Evolutionary conservation across 1,140 invertebrate genomes (phyloP).

Genomic region (Latrodectus geometricus): DNA sequence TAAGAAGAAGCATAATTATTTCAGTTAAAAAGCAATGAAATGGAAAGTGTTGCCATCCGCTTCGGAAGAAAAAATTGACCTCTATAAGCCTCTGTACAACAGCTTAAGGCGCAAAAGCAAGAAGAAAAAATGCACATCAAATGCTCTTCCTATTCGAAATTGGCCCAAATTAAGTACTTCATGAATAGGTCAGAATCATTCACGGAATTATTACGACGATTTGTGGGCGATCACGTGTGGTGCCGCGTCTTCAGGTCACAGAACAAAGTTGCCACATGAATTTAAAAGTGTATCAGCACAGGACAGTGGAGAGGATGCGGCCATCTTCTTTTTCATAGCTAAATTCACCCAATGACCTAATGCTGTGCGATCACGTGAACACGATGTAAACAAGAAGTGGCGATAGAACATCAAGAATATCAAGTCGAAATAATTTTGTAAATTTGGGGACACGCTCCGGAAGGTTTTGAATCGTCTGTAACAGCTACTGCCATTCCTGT

Average conservation of each 20-base stretch:
- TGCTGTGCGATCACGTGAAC: constrained; percentile 25
- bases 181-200: not conserved
- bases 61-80: not conserved
- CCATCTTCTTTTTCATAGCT: not conserved
- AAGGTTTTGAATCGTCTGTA: not conserved
- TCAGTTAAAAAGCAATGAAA: no score
- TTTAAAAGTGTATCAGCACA: constrained; percentile 6
- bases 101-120: not conserved
- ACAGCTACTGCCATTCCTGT: not conserved
- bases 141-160: not conserved
- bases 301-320: constrained; percentile 5
- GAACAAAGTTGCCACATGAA: not conserved
- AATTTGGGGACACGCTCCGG: not conserved
- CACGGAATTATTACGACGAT: not conserved
- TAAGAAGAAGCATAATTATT: no score
- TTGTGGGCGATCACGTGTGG: not conserved
- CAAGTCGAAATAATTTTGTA: not conserved
- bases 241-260: not conserved
- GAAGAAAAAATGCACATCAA: not conserved
- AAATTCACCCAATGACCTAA: constrained; percentile 43
- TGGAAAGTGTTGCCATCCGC: not conserved
- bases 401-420: not conserved
- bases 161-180: not conserved
- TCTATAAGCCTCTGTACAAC: not conserved
- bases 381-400: constrained; percentile 21